phyloP scores from a whole-genome alignment of 2,888 invertebrate genomes.

The Parnassius apollo region DNA sequence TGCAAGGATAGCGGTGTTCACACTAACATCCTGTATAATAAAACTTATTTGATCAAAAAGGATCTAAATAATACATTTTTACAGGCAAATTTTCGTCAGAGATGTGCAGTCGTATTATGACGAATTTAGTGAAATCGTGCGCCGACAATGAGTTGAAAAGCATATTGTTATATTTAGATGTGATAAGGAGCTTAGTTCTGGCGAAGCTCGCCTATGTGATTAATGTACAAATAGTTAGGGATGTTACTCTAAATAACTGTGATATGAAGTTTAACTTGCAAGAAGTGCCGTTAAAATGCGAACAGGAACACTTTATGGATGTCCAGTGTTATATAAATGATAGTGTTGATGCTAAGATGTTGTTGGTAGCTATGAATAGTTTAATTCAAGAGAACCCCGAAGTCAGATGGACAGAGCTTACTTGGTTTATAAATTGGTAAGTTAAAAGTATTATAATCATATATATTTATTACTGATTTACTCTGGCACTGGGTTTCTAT shows the following conservation, averaged over 20 bases:
- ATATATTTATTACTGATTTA: no score
- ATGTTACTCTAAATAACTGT: conserved; percentile 57
- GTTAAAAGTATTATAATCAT: conserved; percentile 40
- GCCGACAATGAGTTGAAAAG: conserved; percentile 64
- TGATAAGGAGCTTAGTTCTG: conserved; percentile 61
- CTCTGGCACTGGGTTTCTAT: no score
- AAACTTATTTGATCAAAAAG: no score
- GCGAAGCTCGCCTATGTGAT: conserved; percentile 65
- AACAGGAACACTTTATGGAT: conserved; percentile 60
- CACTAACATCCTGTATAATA: no score
- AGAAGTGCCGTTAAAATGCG: conserved; percentile 58
- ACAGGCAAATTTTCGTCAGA: conserved; percentile 70
- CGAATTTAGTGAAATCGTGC: conserved; percentile 59
- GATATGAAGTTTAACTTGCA: conserved; percentile 66
- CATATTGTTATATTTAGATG: conserved; percentile 61
- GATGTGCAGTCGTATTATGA: conserved; percentile 55
- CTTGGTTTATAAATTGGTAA: conserved; percentile 86
- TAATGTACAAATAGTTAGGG: conserved; percentile 74
- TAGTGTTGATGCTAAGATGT: conserved; percentile 77
- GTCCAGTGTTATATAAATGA: conserved; percentile 83
- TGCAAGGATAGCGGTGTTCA: no score
- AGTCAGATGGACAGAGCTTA: conserved; percentile 86
- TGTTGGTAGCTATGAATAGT: conserved; percentile 83
- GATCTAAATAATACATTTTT: conserved; percentile 34
- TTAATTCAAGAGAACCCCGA: conserved; percentile 80